Conservation (phyloP, 2,888 invertebrate species). For the Tiliacea citrago region DNA sequence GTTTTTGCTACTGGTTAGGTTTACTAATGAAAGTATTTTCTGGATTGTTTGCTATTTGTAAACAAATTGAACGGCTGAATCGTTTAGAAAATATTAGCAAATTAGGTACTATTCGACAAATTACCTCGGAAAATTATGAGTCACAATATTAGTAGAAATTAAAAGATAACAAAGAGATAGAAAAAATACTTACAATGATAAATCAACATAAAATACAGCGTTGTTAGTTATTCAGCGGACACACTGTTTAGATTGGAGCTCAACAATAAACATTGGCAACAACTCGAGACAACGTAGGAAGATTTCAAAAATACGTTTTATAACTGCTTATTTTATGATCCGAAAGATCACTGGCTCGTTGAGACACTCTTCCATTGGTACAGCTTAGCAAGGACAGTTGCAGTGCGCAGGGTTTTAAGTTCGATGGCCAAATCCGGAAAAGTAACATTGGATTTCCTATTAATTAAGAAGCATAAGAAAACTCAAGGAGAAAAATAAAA, state of each 20-base stretch:
- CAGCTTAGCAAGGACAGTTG: not conserved
- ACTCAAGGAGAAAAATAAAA: not conserved
- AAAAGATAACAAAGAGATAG: not conserved
- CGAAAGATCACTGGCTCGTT: not conserved
- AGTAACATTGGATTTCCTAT: not conserved
- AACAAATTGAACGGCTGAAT: not conserved
- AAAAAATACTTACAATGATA: constrained; percentile 7
- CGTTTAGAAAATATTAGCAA: not conserved
- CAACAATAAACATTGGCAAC: constrained; percentile 39
- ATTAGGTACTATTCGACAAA: not conserved
- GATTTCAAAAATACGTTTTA: constrained; percentile 46
- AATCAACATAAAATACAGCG: constrained; percentile 31
- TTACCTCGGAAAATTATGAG: not conserved
- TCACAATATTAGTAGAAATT: not conserved
- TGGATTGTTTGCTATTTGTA: not conserved
- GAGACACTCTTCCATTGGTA: not conserved
- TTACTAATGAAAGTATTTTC: not conserved
- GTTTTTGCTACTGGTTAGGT: not conserved
- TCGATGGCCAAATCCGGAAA: not conserved
- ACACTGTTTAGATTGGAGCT: constrained; percentile 29
- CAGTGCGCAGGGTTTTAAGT: not conserved
- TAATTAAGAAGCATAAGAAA: not conserved
- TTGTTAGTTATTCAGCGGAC: constrained; percentile 42
- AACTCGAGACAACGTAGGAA: constrained; percentile 21
- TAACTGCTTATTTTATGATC: constrained; percentile 12